phyloP scores from a whole-genome alignment of 2,888 invertebrate genomes.

The Sipunculus nudus region DNA sequence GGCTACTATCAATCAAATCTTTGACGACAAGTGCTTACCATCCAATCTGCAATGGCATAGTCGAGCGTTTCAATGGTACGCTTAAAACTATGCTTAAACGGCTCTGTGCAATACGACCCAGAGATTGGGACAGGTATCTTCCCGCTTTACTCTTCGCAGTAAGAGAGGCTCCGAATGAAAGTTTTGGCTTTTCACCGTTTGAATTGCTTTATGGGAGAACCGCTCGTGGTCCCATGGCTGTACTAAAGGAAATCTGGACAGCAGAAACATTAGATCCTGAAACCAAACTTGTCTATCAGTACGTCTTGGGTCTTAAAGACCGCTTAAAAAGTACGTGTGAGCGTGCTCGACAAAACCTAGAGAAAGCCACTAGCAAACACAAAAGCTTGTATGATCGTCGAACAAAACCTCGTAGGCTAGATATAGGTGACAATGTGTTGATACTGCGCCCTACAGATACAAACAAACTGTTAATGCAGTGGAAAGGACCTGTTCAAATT shows the following conservation, averaged over 20 bases:
- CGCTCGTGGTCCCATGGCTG: slow-evolving; percentile 36
- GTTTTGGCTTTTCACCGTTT: slow-evolving; percentile 34
- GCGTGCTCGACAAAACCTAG: no score
- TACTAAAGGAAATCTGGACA: slow-evolving; percentile 32
- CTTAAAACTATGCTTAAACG: slow-evolving; percentile 33
- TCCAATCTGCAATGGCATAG: slow-evolving; percentile 31
- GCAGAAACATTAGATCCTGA: not conserved
- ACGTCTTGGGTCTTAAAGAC: no score
- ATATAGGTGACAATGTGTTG: not conserved
- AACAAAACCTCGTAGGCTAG: not conserved
- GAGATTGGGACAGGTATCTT: slow-evolving; percentile 40
- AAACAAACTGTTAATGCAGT: slow-evolving; percentile 1
- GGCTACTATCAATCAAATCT: slow-evolving; percentile 25
- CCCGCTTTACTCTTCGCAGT: slow-evolving; percentile 35
- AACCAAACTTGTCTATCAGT: not conserved
- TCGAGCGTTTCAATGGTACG: slow-evolving; percentile 34
- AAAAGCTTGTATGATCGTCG: slow-evolving; percentile 1
- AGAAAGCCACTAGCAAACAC: not conserved
- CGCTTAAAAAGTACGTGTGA: not conserved
- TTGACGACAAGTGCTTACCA: slow-evolving; percentile 31
- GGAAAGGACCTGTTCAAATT: slow-evolving; percentile 1
- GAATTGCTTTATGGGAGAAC: slow-evolving; percentile 37
- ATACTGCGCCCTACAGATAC: not conserved
- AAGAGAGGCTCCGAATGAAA: slow-evolving; percentile 34
- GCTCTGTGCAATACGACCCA: slow-evolving; percentile 16